Evolutionary conservation across 2,113 vertebrate species (phyloP).

Genomic region (Myxocyprinus asiaticus): DNA sequence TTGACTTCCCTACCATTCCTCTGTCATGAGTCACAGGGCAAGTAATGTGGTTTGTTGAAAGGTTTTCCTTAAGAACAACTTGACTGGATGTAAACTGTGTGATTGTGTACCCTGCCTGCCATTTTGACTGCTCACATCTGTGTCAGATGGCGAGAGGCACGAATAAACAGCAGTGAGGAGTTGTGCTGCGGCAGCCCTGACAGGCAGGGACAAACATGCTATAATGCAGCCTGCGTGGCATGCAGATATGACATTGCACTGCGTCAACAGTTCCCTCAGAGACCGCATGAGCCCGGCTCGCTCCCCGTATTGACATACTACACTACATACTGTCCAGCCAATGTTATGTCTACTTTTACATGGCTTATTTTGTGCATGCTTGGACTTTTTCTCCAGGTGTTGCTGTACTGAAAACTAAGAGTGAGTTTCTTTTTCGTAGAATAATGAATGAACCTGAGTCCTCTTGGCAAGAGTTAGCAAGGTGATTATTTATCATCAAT

Average conservation of each 20-base stretch:
- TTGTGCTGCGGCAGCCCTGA: not conserved
- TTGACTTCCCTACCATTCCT: not conserved
- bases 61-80: not conserved
- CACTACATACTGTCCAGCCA: not conserved
- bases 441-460: not conserved
- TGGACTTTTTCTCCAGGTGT: not conserved
- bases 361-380: not conserved
- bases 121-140: conserved; percentile 12
- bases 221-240: not conserved
- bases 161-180: conserved; percentile 2
- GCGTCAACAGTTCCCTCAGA: conserved; percentile 7
- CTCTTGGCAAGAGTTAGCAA: no score
- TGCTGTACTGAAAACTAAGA: no score
- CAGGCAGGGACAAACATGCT: not conserved
- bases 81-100: not conserved
- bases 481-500: no score
- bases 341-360: not conserved
- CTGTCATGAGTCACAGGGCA: not conserved
- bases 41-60: conserved; percentile 10
- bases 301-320: no score
- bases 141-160: not conserved
- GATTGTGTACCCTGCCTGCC: not conserved
- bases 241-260: not conserved
- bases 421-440: not conserved
- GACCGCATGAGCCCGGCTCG: not conserved